Percentiles rank a stretch among this genome's conserved stretches.
These are phyloP conservation scores for Notarius lentiginosus DNA, from an alignment of 2,113 vertebrate species.

Conservation along the genomic window DNA sequence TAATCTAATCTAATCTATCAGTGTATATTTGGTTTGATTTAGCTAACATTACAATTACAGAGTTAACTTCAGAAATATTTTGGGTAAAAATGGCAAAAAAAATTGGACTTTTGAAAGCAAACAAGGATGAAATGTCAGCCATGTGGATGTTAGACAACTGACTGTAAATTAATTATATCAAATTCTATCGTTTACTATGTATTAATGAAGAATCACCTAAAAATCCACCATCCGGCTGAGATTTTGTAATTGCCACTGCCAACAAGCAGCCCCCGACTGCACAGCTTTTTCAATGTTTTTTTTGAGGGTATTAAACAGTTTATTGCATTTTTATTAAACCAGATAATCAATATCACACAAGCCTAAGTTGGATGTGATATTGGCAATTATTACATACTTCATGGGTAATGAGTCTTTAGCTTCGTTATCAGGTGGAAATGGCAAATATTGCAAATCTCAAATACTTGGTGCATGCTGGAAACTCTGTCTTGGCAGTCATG, in stretches of 20 bases:
- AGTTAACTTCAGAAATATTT: too few relatives aligned
- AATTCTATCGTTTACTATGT: not conserved
- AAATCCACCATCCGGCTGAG: not conserved
- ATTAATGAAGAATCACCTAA: not conserved
- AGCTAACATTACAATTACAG: not conserved
- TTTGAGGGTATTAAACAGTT: not conserved
- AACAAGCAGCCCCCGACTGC: not conserved
- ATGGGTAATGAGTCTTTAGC: not conserved
- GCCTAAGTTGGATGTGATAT: not conserved
- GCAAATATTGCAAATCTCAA: not conserved
- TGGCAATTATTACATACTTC: not conserved
- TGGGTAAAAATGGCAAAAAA: too few relatives aligned
- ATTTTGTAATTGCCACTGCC: not conserved
- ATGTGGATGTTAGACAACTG: too few relatives aligned
- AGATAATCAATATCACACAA: not conserved
- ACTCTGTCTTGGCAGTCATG: constrained; percentile 12
- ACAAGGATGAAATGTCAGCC: not conserved
- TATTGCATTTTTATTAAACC: not conserved
- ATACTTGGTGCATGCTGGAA: constrained; percentile 38
- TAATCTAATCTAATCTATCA: not conserved
- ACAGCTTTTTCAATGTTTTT: not conserved
- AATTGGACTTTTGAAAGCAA: too few relatives aligned
- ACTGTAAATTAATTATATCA: not conserved
- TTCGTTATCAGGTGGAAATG: constrained; percentile 11
- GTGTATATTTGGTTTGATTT: not conserved